Base-by-base conservation (phyloP, 2,113 vertebrate genomes). In the Micronycteris hirsuta region DNA sequence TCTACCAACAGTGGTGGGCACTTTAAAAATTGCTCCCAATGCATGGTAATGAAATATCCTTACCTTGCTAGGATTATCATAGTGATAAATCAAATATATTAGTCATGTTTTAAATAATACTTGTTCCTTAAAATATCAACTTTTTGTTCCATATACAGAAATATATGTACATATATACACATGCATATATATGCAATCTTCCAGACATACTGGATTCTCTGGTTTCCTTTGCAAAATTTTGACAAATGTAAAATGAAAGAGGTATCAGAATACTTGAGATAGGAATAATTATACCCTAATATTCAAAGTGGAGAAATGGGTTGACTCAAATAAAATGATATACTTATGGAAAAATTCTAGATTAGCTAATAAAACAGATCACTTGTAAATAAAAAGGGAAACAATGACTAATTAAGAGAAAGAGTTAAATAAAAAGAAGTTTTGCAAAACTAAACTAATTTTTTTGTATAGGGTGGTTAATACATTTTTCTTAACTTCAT, bases 141-240 rank as follows among this genome's bases (percentile, higher is more conserved):
- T 14, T 89, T 87, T 28, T 65, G 15, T 56, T 68, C 19, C 5
- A 36, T 70, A 28, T 33, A 70, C 3, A 68, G 61, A 84, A 61
- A 41, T 82, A 2, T 10, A 67, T 33, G 20, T 71, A 54, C 12
- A 47, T 47, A n/a, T n/a, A n/a, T 36, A 24, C 67, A 54, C 12
- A 47, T 47, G 20, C 7, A 56, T 22, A 24, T 24, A 58, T 24
- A 58, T 9, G 22, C 10, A 58, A 58, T 8, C 78, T 94, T 86
- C n/a, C 17, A 77, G 54, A 88, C 26, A 73, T 77, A 52, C 36
- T 78, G 24, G 52, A n/a, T 54, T 92, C 33, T 63, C 31, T 76
- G 36, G 45, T 86, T 89, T 83, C 6, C 19, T 96, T 41, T 89
- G 24, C 8, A 86, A 93, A 89, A 82, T 77, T 78, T 93, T 94